These are phyloP conservation scores for Coptodon rendalli DNA, from an alignment of 2,113 vertebrate genomes.

Conservation along the genomic window DNA sequence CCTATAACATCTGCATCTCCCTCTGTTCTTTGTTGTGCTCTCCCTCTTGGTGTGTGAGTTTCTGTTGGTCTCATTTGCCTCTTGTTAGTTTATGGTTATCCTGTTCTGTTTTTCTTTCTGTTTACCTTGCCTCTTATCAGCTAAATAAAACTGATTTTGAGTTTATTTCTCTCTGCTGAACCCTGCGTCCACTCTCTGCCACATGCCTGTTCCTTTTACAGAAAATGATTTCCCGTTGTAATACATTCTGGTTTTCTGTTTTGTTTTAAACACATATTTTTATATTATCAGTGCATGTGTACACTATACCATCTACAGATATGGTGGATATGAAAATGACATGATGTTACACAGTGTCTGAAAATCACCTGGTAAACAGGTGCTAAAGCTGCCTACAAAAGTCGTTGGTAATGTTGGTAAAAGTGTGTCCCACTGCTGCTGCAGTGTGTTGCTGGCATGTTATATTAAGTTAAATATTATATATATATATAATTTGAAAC, in stretches of 20 bases:
- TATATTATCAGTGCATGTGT: neutral
- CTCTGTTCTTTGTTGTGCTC: neutral
- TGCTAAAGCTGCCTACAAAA: neutral
- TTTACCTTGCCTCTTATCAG: neutral
- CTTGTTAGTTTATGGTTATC: neutral
- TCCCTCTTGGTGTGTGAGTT: neutral
- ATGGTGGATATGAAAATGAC: neutral
- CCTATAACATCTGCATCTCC: neutral
- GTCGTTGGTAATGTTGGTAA: neutral
- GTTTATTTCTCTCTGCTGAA: neutral
- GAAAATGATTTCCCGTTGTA: neutral
- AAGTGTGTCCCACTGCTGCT: neutral
- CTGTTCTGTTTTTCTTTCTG: neutral
- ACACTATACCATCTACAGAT: neutral
- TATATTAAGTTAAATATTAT: neutral
- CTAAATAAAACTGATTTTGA: neutral
- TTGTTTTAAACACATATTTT: neutral
- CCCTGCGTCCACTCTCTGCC: neutral
- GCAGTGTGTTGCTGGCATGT: neutral
- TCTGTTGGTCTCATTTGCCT: neutral
- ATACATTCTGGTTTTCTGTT: neutral
- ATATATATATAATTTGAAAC: neutral
- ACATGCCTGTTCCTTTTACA: neutral
- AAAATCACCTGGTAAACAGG: neutral
- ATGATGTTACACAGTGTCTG: neutral